A percentile compares a stretch with the other conserved stretches of the same genome.
These are phyloP conservation scores for Eristalis pertinax DNA, from an alignment of 2,888 invertebrate species.

Conservation along the genomic window DNA sequence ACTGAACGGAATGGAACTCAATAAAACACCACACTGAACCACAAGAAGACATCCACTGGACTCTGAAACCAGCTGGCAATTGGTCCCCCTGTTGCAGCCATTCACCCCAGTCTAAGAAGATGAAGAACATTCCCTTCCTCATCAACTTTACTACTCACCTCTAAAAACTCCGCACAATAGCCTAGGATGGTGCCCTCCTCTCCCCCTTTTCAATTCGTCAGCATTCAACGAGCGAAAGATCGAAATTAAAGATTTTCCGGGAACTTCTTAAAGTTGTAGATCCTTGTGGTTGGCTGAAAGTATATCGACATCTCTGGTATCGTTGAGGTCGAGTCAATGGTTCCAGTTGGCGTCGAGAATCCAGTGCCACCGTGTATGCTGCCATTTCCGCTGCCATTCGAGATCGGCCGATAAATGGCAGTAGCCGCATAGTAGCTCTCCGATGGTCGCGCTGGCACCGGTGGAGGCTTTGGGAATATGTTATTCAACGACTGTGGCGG, in stretches of 20 bases:
- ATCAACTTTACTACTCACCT: slow-evolving; percentile 30
- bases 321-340: slow-evolving; percentile 80
- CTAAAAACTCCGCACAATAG: slow-evolving; percentile 57
- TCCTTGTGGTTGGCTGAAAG: slow-evolving; percentile 80
- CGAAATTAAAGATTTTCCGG: slow-evolving; percentile 81
- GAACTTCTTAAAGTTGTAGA: slow-evolving; percentile 80
- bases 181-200: slow-evolving; percentile 43
- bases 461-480: slow-evolving; percentile 85
- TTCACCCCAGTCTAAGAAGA: too few relatives aligned
- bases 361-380: slow-evolving; percentile 69
- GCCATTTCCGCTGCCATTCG: slow-evolving; percentile 76
- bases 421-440: slow-evolving; percentile 88
- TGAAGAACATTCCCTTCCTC: too few relatives aligned
- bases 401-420: slow-evolving; percentile 84
- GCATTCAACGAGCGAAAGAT: slow-evolving; percentile 7
- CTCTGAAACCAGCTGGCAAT: too few relatives aligned
- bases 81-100: too few relatives aligned
- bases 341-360: slow-evolving; percentile 75
- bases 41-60: too few relatives aligned
- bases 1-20: too few relatives aligned
- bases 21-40: too few relatives aligned
- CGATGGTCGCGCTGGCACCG: slow-evolving; percentile 87
- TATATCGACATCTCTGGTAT: slow-evolving; percentile 80
- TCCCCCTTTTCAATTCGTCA: slow-evolving; percentile 27
- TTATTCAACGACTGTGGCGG: slow-evolving; percentile 83